Evolutionary conservation across 2,888 invertebrate species (phyloP).

Genomic region (Phorcus lineatus): DNA sequence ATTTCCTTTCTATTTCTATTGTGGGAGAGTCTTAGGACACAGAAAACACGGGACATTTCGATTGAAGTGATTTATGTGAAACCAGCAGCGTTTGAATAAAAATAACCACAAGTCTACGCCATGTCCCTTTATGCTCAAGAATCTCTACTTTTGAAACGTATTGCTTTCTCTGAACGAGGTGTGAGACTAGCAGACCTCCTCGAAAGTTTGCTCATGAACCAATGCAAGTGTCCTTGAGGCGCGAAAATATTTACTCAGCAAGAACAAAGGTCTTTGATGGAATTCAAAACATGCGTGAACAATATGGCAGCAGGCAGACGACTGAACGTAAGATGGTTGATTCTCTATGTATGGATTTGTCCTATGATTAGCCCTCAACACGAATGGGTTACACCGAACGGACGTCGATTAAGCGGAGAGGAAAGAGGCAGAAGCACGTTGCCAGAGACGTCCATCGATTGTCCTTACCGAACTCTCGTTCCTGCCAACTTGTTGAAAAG

Average conservation of each 20-base stretch:
- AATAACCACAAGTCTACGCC: too few species aligned
- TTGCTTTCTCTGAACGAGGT: too few species aligned
- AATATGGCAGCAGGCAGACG: not conserved
- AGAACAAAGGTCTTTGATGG: constrained; percentile 14
- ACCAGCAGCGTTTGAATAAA: too few species aligned
- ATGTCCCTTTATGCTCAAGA: too few species aligned
- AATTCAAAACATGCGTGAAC: constrained; percentile 14
- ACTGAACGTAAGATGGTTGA: not conserved
- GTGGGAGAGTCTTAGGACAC: too few species aligned
- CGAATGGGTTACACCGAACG: not conserved
- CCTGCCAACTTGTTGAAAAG: constrained; percentile 15
- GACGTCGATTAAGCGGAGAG: constrained; percentile 4
- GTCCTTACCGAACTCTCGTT: not conserved
- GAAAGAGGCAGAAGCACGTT: not conserved
- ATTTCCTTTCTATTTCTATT: too few species aligned
- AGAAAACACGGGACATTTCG: too few species aligned
- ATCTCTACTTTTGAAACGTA: too few species aligned
- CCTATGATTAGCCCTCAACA: not conserved
- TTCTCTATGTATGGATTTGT: not conserved
- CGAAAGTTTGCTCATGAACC: too few species aligned
- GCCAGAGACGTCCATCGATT: not conserved
- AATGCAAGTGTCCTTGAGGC: constrained; percentile 15
- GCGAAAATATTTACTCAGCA: constrained; percentile 12
- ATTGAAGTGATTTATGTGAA: too few species aligned
- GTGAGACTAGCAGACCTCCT: too few species aligned